Evolutionary conservation across 2,888 invertebrate genomes (phyloP), one percentile per base, ranked within the genome.

Genomic region (Cancer borealis): DNA sequence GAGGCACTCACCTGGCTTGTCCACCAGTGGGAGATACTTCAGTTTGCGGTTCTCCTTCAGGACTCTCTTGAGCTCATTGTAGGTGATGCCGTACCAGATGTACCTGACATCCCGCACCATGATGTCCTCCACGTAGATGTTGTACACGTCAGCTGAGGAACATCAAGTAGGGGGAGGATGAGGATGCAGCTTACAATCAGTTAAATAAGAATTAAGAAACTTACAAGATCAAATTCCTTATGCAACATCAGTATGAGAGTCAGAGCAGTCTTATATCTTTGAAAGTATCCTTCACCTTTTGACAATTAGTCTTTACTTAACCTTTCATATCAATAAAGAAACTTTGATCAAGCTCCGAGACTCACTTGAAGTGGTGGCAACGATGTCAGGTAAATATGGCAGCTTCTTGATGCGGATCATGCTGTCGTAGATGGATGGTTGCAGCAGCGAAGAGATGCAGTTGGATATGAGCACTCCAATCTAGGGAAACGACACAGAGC

Each of bases 371-470:
- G 95, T 95, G 21, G 95, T 95, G n/a, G 95, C 93, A 45, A 95
- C 92, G 47, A 99, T 97, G 96, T 99, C 99, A 0, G 99, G 99
- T 92, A 99, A 97, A 96, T 99, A 99, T 0, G 99, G 99, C 96
- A 99, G 97, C 96, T 99, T 98, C 97, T 99, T 99, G 96, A 99
- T 99, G 96, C 99, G 97, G 96, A 99, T 99, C 96, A 99, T 99
- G 97, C 99, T 99, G 97, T 99, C 99, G 97, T 99, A 99, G 96
- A 99, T 98, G 88, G 99, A 99, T 0, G 99, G 99, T 96, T 99
- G 99, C 21, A 99, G 97, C n/a, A 98, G 97, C 30, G 99, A 98
- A 0, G 99, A 99, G 30, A 99, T 98, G 0, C 99, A 99, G 97
- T 99, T 99, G 66, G 99, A 98, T 47, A 99, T 98, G 93, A 99